Evolutionary conservation across 2,113 vertebrate genomes (phyloP).

Genomic region (Ceyx melanurus): DNA sequence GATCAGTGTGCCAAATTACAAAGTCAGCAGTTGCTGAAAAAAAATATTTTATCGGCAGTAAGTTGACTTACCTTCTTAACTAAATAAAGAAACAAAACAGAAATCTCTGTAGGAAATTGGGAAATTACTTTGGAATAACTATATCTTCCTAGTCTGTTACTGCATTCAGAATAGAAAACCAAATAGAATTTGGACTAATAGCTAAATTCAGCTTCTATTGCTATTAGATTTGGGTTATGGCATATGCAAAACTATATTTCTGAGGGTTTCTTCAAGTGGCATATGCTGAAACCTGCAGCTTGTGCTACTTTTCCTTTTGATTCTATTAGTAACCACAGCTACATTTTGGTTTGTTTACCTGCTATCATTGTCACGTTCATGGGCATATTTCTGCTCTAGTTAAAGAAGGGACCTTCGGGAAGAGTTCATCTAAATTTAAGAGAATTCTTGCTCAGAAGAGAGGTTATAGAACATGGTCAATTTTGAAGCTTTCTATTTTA

Average conservation of each 20-base stretch:
- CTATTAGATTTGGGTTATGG: not conserved
- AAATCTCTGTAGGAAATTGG: not conserved
- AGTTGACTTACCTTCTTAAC: slow-evolving; percentile 54
- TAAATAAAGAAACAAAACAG: not conserved
- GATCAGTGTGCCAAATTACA: slow-evolving; percentile 28
- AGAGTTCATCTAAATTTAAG: not conserved
- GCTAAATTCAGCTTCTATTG: not conserved
- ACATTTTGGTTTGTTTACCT: not conserved
- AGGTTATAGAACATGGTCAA: not conserved
- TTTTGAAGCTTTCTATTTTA: not conserved
- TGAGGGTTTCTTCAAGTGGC: not conserved
- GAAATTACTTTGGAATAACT: slow-evolving; percentile 5
- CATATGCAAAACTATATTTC: not conserved
- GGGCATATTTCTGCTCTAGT: not conserved
- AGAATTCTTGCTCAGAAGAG: not conserved
- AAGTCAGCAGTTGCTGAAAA: slow-evolving; percentile 58
- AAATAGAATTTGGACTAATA: slow-evolving; percentile 11
- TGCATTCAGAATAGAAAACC: slow-evolving; percentile 28
- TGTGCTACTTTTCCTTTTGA: not conserved
- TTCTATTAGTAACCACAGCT: not conserved
- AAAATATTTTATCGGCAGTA: slow-evolving; percentile 62
- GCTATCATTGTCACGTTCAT: not conserved
- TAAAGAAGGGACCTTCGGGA: not conserved
- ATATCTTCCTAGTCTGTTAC: not conserved
- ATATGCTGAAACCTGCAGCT: not conserved